Evolutionary conservation across 2,888 invertebrate genomes (phyloP).

Genomic region (Latheticus oryzae): DNA sequence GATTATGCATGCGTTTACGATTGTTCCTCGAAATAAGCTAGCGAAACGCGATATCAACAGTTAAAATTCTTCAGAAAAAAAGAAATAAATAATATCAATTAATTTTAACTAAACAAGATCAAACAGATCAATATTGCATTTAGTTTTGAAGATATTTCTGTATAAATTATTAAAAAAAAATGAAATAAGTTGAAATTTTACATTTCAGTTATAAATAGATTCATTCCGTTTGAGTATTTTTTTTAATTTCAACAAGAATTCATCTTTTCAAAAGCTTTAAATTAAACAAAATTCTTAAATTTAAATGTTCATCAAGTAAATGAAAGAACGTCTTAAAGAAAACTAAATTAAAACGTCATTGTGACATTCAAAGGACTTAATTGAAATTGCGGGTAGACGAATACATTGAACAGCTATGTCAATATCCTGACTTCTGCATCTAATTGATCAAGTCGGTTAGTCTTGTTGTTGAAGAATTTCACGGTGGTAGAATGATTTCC

Average conservation of each 20-base stretch:
- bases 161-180: too few relatives aligned
- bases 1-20: conserved; percentile 41
- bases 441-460: conserved; percentile 57
- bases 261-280: background rate
- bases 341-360: conserved; percentile 61
- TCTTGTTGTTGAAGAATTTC: conserved; percentile 37
- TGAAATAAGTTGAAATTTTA: too few relatives aligned
- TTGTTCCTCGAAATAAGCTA: conserved; percentile 32
- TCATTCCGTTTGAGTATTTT: too few relatives aligned
- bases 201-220: too few relatives aligned
- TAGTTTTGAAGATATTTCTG: too few relatives aligned
- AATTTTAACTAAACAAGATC: too few relatives aligned
- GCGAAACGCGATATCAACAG: conserved; percentile 24
- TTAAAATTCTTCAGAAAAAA: too few relatives aligned
- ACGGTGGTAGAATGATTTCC: too few relatives aligned
- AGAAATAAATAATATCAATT: too few relatives aligned
- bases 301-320: conserved; percentile 12
- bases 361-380: conserved; percentile 60
- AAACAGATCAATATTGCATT: too few relatives aligned
- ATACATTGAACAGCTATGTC: conserved; percentile 61
- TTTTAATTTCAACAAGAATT: too few relatives aligned
- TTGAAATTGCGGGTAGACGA: conserved; percentile 60
- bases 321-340: conserved; percentile 53
- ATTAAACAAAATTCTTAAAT: conserved; percentile 3
- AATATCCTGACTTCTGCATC: conserved; percentile 60